Evolutionary conservation across 2,797 vertebrate genomes (phyloP).

Genomic region (Brachyalestes nurse): DNA sequence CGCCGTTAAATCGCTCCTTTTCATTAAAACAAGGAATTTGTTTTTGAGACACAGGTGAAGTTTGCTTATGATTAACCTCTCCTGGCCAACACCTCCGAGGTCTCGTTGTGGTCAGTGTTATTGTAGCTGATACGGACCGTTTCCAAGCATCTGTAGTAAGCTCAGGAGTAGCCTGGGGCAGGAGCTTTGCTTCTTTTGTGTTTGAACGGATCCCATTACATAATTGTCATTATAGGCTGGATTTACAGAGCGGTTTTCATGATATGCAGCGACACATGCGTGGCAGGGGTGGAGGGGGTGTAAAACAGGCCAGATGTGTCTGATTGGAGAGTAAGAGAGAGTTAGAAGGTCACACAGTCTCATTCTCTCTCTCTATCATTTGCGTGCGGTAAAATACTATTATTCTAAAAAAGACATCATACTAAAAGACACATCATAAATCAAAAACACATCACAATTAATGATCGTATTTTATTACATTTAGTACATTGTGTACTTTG

Average conservation of each 20-base stretch:
- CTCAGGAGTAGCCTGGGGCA: constrained; percentile 1
- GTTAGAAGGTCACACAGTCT: background rate
- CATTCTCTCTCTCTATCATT: background rate
- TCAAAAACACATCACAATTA: background rate
- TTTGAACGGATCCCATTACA: constrained; percentile 24
- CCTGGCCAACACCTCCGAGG: constrained; percentile 37
- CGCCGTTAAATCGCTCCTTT: constrained; percentile 37
- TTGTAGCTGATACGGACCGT: constrained; percentile 14
- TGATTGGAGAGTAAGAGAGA: constrained; percentile 2
- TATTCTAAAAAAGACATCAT: background rate
- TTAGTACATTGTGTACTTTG: background rate
- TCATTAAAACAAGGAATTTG: constrained; percentile 41
- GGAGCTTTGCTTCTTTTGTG: constrained; percentile 17
- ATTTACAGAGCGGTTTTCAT: constrained; percentile 39
- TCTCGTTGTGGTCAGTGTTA: constrained; percentile 35
- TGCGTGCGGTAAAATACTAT: background rate
- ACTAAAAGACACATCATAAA: too few species aligned
- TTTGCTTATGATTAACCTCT: constrained; percentile 47
- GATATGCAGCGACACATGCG: constrained; percentile 32
- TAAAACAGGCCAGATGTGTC: constrained; percentile 39
- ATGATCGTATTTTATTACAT: background rate
- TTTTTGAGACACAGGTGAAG: constrained; percentile 33
- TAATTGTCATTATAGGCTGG: constrained; percentile 26
- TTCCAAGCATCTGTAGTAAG: constrained; percentile 42
- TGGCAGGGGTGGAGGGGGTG: constrained; percentile 17